Evolutionary conservation across 2,797 vertebrate genomes (phyloP).

Genomic region (Darevskia mixta): DNA sequence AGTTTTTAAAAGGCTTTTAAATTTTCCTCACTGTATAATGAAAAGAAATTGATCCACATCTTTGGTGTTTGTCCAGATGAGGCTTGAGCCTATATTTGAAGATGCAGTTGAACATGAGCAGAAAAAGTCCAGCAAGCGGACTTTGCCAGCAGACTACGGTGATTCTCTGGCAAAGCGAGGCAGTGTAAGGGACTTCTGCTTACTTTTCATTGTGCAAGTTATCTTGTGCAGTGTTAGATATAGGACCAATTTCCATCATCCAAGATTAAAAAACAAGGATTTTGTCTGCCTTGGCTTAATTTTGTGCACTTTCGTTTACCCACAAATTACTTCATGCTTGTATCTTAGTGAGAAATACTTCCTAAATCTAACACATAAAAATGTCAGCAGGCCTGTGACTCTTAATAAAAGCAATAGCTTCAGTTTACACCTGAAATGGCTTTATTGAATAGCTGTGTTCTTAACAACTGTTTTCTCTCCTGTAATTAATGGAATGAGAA

Average conservation of each 20-base stretch:
- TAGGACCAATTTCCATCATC: conserved; percentile 78
- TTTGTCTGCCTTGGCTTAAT: conserved; percentile 69
- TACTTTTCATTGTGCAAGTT: conserved; percentile 84
- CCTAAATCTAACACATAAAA: conserved; percentile 87
- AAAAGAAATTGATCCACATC: conserved; percentile 87
- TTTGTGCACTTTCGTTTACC: conserved; percentile 68
- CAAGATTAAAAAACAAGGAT: conserved; percentile 57
- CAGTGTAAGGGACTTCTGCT: conserved; percentile 93
- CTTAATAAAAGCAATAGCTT: conserved; percentile 55
- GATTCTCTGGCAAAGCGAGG: conserved; percentile 99
- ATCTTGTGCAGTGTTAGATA: conserved; percentile 87
- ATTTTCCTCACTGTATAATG: conserved; percentile 83
- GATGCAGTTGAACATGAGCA: conserved; percentile 97
- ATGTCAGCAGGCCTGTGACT: conserved; percentile 73
- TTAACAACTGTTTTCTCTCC: conserved; percentile 58
- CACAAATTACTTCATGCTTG: conserved; percentile 73
- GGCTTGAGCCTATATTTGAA: conserved; percentile 98
- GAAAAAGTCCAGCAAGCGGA: conserved; percentile 99
- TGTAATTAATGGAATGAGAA: conserved; percentile 54
- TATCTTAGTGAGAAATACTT: conserved; percentile 81
- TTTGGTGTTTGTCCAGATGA: conserved; percentile 93
- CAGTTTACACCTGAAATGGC: conserved; percentile 47
- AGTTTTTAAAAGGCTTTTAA: conserved; percentile 77
- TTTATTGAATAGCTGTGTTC: conserved; percentile 60
- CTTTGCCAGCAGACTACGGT: conserved; percentile 98